Evolutionary conservation across 2,888 invertebrate species (phyloP), one percentile per base, ranked within the genome.

Genomic region (Agrenia bidenticulata): DNA sequence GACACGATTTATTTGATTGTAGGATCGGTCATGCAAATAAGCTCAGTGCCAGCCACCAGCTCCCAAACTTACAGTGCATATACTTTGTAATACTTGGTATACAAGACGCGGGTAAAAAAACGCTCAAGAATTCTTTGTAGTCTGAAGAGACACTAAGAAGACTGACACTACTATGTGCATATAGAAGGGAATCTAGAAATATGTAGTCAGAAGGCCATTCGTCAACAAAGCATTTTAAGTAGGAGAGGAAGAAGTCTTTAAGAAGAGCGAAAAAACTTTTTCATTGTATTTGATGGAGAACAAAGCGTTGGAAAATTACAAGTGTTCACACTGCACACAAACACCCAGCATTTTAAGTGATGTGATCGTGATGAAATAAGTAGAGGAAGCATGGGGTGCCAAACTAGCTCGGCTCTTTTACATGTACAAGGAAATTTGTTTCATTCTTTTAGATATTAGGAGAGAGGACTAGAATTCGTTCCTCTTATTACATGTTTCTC

Each of bases 1-100:
- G 65, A 63, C 55, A 62, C 51, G 67, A 70, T 70, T 66, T 65
- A 70, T 69, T 72, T 72, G 66, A 69, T 64, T 68, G 61, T 53
- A 56, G 50, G 67, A 72, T 67, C 67, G 69, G 69, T 67, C 72
- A 72, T 72, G 72, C 72, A 72, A 69, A 72, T 69, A 66, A 69
- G 69, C 54, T 61, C 61, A 42, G 54, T 32, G 4, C 32, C 45
- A 17, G n/a, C 45, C n/a, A 45, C 5, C 19, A 17, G 2, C 15
- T 45, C 45, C 15, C n/a, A 45, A 45, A 45, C 45, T 9, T 17
- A 45, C 45, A 45, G 39, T 17, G 45, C 51, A 4, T 4, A 51
- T 24, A 51, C 23, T 51, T 51, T 51, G 2, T 45, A 45, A 19
- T 15, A 9, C 5, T 5, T 19, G n/a, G 15, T 9, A 45, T 45